Base-by-base conservation (phyloP, 2,888 invertebrate species). In the Drosophila rubida region DNA sequence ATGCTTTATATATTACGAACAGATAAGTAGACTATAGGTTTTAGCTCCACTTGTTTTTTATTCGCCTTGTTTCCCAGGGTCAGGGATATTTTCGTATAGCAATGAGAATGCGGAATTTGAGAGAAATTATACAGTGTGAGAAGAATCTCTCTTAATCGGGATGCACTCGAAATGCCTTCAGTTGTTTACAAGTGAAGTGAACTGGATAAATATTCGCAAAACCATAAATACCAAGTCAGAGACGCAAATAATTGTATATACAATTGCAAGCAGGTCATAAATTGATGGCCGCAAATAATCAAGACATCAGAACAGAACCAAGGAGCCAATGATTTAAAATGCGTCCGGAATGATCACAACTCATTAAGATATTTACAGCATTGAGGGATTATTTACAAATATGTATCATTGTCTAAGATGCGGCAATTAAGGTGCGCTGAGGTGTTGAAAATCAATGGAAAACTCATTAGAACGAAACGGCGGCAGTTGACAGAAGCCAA, bases 401-500 rank as follows among this genome's bases (percentile, higher is more conserved):
- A 16, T 46, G 65, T 62, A 82, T 81, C 51, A 48, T 11, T 46
- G 44, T 46, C 11, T 44, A 49, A 39, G 48, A 55, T 46, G 35
- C 16, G 68, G 80, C 83, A 88, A 88, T 83, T 83, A 86, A 83
- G 65, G 45, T 48, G 64, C 78, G 66, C 59, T 48, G 65, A 89
- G 89, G 89, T 90, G 91, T 84, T 85, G 87, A 90, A 90, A 88
- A 78, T 73, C 67, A 69, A 72, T 85, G 84, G 60, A 62, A 78
- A 90, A 87, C 75, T 86, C 87, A 90, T 87, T 90, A 90, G 83
- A 90, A 79, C 83, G 88, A 92, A 61, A 82, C 92, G 7, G 88
- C 92, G 57, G 91, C 92, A 13, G 84, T 87, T 66, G 87, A 90
- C 86, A 86, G 69, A 77, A 93, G 92, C 62, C 93, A 90, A 93